Percentiles rank a stretch among this genome's conserved stretches.
phyloP scores from a whole-genome alignment of 1,140 invertebrate species.

The Panagrolaimus sp. region DNA sequence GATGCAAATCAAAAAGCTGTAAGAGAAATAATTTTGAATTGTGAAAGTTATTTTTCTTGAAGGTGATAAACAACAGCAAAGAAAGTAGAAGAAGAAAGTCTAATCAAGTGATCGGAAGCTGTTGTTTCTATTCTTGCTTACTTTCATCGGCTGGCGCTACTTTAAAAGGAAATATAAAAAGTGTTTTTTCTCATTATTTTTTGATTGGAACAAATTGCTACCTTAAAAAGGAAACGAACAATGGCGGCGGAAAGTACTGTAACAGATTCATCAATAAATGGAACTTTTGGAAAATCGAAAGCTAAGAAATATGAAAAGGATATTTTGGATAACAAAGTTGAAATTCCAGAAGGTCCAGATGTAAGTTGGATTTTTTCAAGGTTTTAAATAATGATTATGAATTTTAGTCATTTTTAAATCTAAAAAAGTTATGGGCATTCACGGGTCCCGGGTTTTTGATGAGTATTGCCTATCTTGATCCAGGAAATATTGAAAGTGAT shows the following conservation, averaged over 20 bases:
- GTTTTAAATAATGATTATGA: no score
- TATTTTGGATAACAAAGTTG: constrained; percentile 17
- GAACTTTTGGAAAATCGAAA: not conserved
- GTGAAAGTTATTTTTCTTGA: no score
- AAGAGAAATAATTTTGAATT: no score
- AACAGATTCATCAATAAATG: not conserved
- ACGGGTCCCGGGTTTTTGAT: constrained; percentile 85
- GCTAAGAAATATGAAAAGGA: not conserved
- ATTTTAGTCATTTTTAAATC: constrained; percentile 66
- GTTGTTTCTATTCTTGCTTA: no score
- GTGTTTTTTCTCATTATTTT: not conserved
- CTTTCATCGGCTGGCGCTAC: no score
- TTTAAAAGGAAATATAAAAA: not conserved
- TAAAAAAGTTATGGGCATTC: constrained; percentile 83
- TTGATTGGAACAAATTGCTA: not conserved
- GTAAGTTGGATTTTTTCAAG: not conserved
- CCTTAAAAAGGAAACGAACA: not conserved
- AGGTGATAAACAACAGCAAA: no score
- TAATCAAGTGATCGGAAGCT: no score
- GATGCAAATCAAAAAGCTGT: no score
- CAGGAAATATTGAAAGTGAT: constrained; percentile 87
- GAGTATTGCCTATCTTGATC: constrained; percentile 87
- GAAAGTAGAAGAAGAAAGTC: no score
- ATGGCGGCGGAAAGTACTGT: not conserved
- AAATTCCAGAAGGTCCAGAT: not conserved